Conservation (phyloP, 2,113 vertebrate species). For the Epinephelus cyanopodus region DNA sequence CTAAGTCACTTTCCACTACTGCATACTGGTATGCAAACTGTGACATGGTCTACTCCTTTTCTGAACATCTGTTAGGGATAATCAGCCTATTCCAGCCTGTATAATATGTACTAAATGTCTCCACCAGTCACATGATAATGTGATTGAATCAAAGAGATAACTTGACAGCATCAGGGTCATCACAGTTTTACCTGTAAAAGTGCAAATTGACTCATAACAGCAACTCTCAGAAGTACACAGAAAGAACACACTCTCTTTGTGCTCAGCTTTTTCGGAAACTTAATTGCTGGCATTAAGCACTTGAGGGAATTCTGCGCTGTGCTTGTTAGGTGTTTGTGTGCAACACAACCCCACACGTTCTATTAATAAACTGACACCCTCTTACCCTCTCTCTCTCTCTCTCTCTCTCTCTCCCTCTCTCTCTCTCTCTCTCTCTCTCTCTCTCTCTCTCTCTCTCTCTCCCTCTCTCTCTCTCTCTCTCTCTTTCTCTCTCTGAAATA, state of each 20-base stretch:
- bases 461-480: slow-evolving; percentile 16
- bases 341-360: slow-evolving; percentile 73
- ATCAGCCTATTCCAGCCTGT: not conserved
- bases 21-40: not conserved
- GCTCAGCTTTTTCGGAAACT: slow-evolving; percentile 71
- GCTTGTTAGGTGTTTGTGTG: slow-evolving; percentile 82
- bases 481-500: slow-evolving; percentile 72
- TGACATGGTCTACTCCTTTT: not conserved
- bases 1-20: not conserved
- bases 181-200: slow-evolving; percentile 50
- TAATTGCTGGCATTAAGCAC: slow-evolving; percentile 79
- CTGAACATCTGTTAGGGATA: not conserved
- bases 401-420: slow-evolving; percentile 16
- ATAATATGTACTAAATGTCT: slow-evolving; percentile 36
- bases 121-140: slow-evolving; percentile 5
- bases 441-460: slow-evolving; percentile 19
- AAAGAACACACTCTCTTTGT: slow-evolving; percentile 46
- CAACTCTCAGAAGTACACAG: slow-evolving; percentile 49
- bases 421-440: slow-evolving; percentile 23
- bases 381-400: slow-evolving; percentile 41
- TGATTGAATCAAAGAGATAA: not conserved
- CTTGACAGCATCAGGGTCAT: slow-evolving; percentile 49
- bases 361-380: slow-evolving; percentile 82
- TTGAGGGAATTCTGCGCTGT: slow-evolving; percentile 74
- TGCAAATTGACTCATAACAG: slow-evolving; percentile 40